Evolutionary conservation across 2,888 invertebrate species (phyloP).

Genomic region (Spilarctia lutea): DNA sequence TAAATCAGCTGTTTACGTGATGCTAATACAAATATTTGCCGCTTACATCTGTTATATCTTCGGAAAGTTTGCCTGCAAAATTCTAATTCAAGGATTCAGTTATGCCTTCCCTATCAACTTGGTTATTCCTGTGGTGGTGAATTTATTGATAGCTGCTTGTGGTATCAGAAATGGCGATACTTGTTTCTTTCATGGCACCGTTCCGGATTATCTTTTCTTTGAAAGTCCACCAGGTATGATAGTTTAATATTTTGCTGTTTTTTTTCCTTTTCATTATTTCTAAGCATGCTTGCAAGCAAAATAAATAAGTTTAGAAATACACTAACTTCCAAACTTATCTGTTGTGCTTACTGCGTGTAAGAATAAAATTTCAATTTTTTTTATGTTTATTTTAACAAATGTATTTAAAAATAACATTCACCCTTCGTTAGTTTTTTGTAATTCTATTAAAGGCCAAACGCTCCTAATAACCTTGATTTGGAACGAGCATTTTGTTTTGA

Average conservation of each 20-base stretch:
- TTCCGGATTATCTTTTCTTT: constrained; percentile 97
- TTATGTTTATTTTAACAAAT: not conserved
- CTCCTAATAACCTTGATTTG: not conserved
- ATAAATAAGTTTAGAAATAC: too few relatives aligned
- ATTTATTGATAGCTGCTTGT: constrained; percentile 94
- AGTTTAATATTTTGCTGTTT: not conserved
- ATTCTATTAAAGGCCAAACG: not conserved
- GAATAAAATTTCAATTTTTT: not conserved
- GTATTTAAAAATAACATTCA: not conserved
- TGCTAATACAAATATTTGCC: constrained; percentile 93
- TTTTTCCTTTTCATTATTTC: not conserved
- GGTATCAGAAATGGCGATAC: constrained; percentile 94
- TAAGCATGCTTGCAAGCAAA: not conserved
- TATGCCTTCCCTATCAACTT: constrained; percentile 98
- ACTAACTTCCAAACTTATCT: not conserved
- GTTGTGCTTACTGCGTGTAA: not conserved
- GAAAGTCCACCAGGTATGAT: constrained; percentile 91
- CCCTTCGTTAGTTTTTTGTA: not conserved
- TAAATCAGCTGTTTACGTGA: constrained; percentile 91
- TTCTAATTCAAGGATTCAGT: constrained; percentile 98
- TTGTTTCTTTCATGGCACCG: constrained; percentile 94
- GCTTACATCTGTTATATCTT: constrained; percentile 96
- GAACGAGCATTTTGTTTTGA: not conserved
- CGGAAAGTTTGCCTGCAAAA: constrained; percentile 98
- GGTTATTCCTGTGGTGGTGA: constrained; percentile 96